phyloP scores from a whole-genome alignment of 2,888 invertebrate species.

The Dendrolimus houi region DNA sequence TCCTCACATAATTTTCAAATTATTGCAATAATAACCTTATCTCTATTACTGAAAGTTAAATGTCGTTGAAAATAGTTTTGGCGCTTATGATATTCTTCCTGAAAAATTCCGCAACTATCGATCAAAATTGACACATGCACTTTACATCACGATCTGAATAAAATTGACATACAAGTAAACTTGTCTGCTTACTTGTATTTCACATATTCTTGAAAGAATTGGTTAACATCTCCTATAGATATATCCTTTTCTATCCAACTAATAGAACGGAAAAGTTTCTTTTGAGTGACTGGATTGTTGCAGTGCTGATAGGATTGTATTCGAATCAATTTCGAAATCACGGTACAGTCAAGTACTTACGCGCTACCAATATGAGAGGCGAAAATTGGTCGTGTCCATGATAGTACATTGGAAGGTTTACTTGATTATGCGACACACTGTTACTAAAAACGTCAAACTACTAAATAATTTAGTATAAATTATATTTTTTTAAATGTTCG shows the following conservation, averaged over 20 bases:
- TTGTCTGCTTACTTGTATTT: neutral
- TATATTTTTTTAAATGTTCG: too few species aligned
- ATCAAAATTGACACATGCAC: neutral
- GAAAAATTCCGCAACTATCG: neutral
- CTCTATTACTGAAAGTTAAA: too few species aligned
- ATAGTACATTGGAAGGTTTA: conserved; percentile 42
- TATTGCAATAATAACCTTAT: too few species aligned
- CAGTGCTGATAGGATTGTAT: conserved; percentile 28
- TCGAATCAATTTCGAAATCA: conserved; percentile 65
- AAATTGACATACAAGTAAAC: neutral
- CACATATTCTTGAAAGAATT: neutral
- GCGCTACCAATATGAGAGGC: conserved; percentile 68
- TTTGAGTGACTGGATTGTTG: conserved; percentile 10
- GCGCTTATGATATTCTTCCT: neutral
- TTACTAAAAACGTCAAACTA: neutral
- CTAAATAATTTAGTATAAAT: too few species aligned
- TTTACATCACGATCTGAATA: neutral
- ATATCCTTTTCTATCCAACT: neutral
- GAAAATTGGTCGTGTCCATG: conserved; percentile 58
- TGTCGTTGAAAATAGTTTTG: neutral
- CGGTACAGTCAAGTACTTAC: conserved; percentile 56
- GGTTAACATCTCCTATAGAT: neutral
- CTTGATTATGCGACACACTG: conserved; percentile 36
- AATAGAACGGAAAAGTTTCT: conserved; percentile 1
- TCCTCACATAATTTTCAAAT: too few species aligned